Base-by-base conservation (phyloP, 2,888 invertebrate genomes). In the Ennomos quercinarius region DNA sequence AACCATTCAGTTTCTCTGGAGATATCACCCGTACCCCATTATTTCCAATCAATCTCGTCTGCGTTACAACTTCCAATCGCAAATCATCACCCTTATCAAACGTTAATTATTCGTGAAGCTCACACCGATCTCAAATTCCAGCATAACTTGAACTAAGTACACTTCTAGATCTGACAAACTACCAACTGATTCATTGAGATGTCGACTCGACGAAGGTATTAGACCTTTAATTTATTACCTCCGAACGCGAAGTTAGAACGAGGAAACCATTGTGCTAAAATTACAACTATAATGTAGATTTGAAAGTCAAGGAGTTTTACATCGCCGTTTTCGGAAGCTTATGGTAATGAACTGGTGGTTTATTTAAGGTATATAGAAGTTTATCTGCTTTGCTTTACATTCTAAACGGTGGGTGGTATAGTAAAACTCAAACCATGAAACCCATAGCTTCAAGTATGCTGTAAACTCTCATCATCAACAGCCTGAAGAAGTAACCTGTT, bases 141-240 rank as follows among this genome's bases (percentile, higher is more conserved):
- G 44, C 55, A 49, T 52, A 61, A 61, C 51, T 56, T 51, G 46
- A 35, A 34, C 60, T 56, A 55, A 61, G 60, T 47, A 56, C 55
- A 47, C 46, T 61, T 56, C 45, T 35, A 46, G 53, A 51, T 57
- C 58, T 58, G 58, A 63, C 65, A 67, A 71, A 71, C 66, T 71
- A 64, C 59, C 63, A 58, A 62, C 67, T 73, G 71, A 72, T 74
- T 74, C 69, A 73, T 66, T 68, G 62, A 73, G 71, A 74, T 68
- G 68, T 66, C 64, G 53, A 59, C 54, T 41, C 66, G 75, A 70
- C 75, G 71, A 73, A 66, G 63, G 74, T 73, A 74, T 73, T 74
- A 75, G 73, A 68, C 70, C 66, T 66, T 65, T 68, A 75, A 78
- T 77, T 73, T 74, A 77, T 78, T 72, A 66, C 74, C 57, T 62